Conservation (phyloP, 2,888 invertebrate species). For the Dermolepida albohirtum region DNA sequence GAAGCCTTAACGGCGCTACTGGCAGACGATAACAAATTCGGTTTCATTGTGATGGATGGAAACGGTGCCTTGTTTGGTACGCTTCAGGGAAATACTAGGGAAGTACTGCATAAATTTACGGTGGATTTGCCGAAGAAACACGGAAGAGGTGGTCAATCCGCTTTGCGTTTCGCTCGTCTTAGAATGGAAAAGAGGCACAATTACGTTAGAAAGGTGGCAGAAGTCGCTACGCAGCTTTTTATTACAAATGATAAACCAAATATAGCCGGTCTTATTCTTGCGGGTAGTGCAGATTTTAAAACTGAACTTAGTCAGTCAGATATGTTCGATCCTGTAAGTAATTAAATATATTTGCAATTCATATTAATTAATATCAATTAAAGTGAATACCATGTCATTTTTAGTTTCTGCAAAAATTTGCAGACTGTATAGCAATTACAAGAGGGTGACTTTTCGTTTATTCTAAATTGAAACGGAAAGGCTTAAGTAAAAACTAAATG, state of each 20-base stretch:
- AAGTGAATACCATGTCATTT: too few relatives aligned
- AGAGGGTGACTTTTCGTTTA: too few relatives aligned
- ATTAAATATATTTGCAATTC: neutral
- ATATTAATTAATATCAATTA: neutral
- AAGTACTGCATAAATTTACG: conserved; percentile 95
- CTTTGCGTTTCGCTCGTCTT: conserved; percentile 98
- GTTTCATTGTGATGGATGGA: conserved; percentile 99
- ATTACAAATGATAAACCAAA: conserved; percentile 98
- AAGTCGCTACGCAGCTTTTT: conserved; percentile 96
- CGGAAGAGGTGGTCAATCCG: conserved; percentile 99
- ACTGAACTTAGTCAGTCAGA: conserved; percentile 99
- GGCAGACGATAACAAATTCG: conserved; percentile 99
- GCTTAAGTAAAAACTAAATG: too few relatives aligned
- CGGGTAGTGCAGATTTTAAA: conserved; percentile 99
- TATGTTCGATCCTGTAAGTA: conserved; percentile 98
- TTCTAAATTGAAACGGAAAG: too few relatives aligned
- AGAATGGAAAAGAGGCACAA: conserved; percentile 99
- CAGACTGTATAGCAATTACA: too few relatives aligned
- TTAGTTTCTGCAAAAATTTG: too few relatives aligned
- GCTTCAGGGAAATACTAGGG: conserved; percentile 88
- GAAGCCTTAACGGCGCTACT: conserved; percentile 96
- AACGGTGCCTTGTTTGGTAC: conserved; percentile 99
- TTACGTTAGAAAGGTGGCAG: conserved; percentile 98
- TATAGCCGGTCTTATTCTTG: conserved; percentile 96
- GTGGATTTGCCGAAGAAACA: conserved; percentile 99